These are phyloP conservation scores for Hypomecis punctinalis DNA, from an alignment of 2,888 invertebrate species.

Conservation along the genomic window DNA sequence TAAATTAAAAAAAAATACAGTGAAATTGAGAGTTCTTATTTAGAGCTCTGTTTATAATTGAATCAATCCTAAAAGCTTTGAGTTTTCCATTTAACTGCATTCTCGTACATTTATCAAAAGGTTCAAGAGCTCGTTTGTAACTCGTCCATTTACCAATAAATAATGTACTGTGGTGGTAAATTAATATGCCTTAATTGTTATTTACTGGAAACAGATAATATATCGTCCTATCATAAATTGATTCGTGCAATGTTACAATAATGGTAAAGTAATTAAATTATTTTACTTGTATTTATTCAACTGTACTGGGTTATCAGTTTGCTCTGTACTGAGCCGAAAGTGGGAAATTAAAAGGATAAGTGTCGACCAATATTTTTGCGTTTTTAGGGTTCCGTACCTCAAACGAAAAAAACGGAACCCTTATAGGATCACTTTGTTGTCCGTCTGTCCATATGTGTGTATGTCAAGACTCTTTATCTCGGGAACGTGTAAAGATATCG, in stretches of 20 bases:
- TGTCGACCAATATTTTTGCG: too few relatives aligned
- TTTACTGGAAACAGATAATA: slow-evolving; percentile 14
- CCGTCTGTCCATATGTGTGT: too few relatives aligned
- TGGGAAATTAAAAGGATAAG: too few relatives aligned
- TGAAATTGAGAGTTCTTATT: not conserved
- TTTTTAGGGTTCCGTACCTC: too few relatives aligned
- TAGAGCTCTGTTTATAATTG: not conserved
- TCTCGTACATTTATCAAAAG: slow-evolving; percentile 5
- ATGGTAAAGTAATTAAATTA: not conserved
- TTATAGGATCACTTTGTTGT: too few relatives aligned
- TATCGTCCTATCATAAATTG: not conserved
- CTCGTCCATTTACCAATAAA: slow-evolving; percentile 10
- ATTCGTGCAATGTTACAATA: not conserved
- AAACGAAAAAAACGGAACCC: too few relatives aligned
- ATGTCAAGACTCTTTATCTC: too few relatives aligned
- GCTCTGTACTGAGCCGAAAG: too few relatives aligned
- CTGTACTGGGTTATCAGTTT: too few relatives aligned
- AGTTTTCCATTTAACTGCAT: not conserved
- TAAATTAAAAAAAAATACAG: too few relatives aligned
- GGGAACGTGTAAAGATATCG: too few relatives aligned
- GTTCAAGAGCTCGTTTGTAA: slow-evolving; percentile 7
- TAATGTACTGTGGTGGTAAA: slow-evolving; percentile 4
- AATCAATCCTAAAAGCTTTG: slow-evolving; percentile 5
- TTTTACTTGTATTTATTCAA: not conserved
- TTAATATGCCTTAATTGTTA: slow-evolving; percentile 13